Conservation (phyloP, 2,797 vertebrate species). For the Gallinago nigripennis region DNA sequence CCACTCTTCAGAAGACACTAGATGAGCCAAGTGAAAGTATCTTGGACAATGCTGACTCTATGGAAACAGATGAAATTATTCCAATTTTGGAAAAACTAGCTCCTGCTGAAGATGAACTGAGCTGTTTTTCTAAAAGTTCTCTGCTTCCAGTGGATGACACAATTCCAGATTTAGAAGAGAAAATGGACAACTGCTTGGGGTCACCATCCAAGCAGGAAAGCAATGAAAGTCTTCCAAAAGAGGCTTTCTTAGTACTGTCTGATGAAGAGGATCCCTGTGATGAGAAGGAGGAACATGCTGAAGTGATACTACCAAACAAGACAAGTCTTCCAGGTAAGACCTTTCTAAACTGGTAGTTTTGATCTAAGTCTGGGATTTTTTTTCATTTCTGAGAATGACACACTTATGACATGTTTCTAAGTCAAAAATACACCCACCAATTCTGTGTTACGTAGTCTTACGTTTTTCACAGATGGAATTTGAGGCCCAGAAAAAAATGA, state of each 20-base stretch:
- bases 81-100: conserved; percentile 85
- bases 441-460: neutral
- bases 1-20: conserved; percentile 29
- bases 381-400: neutral
- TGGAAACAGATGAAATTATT: conserved; percentile 85
- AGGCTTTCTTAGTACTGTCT: conserved; percentile 87
- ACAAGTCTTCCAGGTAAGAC: conserved; percentile 71
- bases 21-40: conserved; percentile 45
- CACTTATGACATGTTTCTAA: neutral
- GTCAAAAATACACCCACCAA: neutral
- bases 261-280: conserved; percentile 86
- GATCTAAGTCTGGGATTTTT: neutral
- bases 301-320: conserved; percentile 45
- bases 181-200: conserved; percentile 72
- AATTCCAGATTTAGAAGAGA: conserved; percentile 76
- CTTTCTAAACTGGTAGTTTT: neutral
- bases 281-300: conserved; percentile 70
- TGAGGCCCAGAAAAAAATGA: neutral
- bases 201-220: conserved; percentile 82
- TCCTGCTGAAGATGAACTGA: conserved; percentile 76
- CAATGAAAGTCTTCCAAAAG: conserved; percentile 84
- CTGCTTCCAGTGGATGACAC: conserved; percentile 72
- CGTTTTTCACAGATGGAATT: neutral
- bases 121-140: conserved; percentile 75
- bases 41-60: conserved; percentile 63